phyloP scores from a whole-genome alignment of 2,888 invertebrate genomes.

The Xanthia icteritia region DNA sequence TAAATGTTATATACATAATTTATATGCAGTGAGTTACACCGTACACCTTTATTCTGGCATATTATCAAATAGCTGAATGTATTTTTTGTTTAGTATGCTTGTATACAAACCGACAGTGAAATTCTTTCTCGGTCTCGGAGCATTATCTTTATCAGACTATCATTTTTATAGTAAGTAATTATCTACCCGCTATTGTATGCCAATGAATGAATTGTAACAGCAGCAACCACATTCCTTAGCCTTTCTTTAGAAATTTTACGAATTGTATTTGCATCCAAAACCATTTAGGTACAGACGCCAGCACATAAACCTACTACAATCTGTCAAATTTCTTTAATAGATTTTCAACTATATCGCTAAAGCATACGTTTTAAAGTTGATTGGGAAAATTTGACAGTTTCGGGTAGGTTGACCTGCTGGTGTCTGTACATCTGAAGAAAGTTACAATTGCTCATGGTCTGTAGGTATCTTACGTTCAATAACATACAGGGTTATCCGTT shows the following conservation, averaged over 20 bases:
- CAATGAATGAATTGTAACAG: neutral
- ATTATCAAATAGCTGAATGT: constrained; percentile 40
- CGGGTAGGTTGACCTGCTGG: too few relatives aligned
- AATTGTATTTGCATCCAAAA: neutral
- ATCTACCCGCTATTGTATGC: neutral
- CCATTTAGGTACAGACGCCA: too few relatives aligned
- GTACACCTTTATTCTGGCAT: constrained; percentile 42
- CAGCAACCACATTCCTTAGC: neutral
- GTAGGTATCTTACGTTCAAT: neutral
- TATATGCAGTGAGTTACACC: constrained; percentile 30
- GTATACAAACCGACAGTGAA: neutral
- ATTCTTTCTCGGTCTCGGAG: neutral
- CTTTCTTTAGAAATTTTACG: neutral
- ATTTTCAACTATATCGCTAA: too few relatives aligned
- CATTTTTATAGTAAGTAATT: neutral
- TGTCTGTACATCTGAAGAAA: neutral
- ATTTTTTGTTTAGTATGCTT: constrained; percentile 33
- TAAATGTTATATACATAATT: constrained; percentile 4
- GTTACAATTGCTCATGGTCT: neutral
- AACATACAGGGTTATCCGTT: neutral
- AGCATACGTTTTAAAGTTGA: too few relatives aligned
- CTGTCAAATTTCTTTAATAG: too few relatives aligned
- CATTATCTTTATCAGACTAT: neutral
- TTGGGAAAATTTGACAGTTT: too few relatives aligned
- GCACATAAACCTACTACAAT: too few relatives aligned